Base-by-base conservation (phyloP, 2,113 vertebrate species). In the Scalopus aquaticus region DNA sequence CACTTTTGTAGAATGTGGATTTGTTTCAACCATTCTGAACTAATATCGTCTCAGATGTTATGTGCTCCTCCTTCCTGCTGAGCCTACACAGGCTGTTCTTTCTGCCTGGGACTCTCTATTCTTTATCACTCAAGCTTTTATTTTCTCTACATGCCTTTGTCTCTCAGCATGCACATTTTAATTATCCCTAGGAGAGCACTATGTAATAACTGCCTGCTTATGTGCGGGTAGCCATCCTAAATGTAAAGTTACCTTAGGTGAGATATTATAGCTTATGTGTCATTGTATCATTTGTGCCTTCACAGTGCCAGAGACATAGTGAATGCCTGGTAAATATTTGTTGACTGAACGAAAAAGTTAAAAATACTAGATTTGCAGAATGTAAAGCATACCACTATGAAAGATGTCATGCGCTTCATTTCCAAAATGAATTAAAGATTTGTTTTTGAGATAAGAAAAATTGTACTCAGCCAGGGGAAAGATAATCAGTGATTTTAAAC, bases 391-490 rank as follows among this genome's bases (percentile, higher is more conserved):
- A 26, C 9, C 19, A 35, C 54, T 49, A 44, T 9, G 26, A 30
- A 70, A 17, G 44, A 72, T 44, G 13, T 76, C 58, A 32, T 15
- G n/a, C n/a, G 9, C 12, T 82, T 32, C 17, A 3, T 85, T 58
- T 11, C 81, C n/a, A 92, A 69, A 60, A 64, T 62, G 86, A 92
- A 81, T 79, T 86, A 56, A 4, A 74, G 81, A 85, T 67, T 44
- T 86, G 35, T 28, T 88, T 79, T 82, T 20, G 16, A 44, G 19
- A 65, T 22, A 28, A 58, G 58, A 62, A 32, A 42, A 73, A 64
- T 72, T 6, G 35, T 58, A 5, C 54, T 70, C 39, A 56, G 3
- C 30, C 24, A 20, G 76, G 19, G 76, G 19, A n/a, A 65, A n/a
- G 51, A 51, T 58, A 58, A 6, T 58, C 44, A 35, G 2, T 56